These are phyloP conservation scores for Drosophila anomelani DNA, from an alignment of 2,888 invertebrate genomes.

Conservation along the genomic window DNA sequence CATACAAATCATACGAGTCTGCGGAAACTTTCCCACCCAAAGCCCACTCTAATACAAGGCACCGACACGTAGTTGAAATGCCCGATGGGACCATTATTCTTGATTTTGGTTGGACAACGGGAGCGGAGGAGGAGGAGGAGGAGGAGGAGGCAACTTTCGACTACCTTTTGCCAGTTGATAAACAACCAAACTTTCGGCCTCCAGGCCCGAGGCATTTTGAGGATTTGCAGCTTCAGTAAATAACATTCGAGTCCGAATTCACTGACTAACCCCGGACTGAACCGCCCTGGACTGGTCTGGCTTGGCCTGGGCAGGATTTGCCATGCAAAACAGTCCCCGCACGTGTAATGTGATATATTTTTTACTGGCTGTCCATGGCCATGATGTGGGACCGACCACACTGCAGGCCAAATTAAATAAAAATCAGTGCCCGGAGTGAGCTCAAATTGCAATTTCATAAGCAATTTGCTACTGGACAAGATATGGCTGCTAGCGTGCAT, in stretches of 20 bases:
- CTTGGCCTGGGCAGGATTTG: constrained; percentile 29
- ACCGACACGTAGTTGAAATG: constrained; percentile 57
- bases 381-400: constrained; percentile 7
- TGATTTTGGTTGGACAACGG: constrained; percentile 58
- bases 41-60: constrained; percentile 21
- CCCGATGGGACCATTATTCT: constrained; percentile 78
- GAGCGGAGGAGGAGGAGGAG: neutral
- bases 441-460: constrained; percentile 82
- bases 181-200: constrained; percentile 67
- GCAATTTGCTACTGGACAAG: constrained; percentile 72
- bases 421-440: constrained; percentile 73
- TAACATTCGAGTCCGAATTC: constrained; percentile 65
- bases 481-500: constrained; percentile 25
- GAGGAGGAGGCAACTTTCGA: constrained; percentile 24
- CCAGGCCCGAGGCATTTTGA: constrained; percentile 66
- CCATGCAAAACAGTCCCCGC: constrained; percentile 68
- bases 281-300: constrained; percentile 32
- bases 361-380: constrained; percentile 12
- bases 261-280: constrained; percentile 30
- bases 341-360: constrained; percentile 74
- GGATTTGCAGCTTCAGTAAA: constrained; percentile 75
- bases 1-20: constrained; percentile 75
- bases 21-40: constrained; percentile 24
- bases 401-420: constrained; percentile 75
- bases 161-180: constrained; percentile 67